These are phyloP conservation scores for Myrmecobius fasciatus DNA, from an alignment of 2,113 vertebrate genomes.

Conservation along the genomic window DNA sequence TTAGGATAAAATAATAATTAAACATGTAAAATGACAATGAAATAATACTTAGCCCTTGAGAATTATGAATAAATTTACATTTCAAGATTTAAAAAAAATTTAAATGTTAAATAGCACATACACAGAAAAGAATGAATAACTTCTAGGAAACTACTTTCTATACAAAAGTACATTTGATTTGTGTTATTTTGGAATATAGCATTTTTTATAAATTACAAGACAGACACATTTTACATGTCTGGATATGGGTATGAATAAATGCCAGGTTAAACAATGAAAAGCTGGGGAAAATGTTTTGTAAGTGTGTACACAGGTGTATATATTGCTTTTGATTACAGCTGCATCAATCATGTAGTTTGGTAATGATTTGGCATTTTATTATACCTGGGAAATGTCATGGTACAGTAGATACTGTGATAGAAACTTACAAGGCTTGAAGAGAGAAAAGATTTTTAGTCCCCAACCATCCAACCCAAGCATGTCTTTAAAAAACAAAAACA, in stretches of 20 bases:
- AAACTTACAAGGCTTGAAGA: constrained; percentile 70
- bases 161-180: constrained; percentile 44
- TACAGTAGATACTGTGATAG: constrained; percentile 69
- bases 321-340: constrained; percentile 74
- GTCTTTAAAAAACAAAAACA: constrained; percentile 24
- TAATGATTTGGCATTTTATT: constrained; percentile 77
- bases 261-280: constrained; percentile 28
- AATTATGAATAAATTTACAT: neutral
- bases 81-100: too few species aligned
- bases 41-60: neutral
- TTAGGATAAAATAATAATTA: neutral
- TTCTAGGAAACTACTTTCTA: constrained; percentile 59
- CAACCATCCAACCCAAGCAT: constrained; percentile 9
- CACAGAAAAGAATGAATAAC: constrained; percentile 39
- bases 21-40: neutral
- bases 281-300: constrained; percentile 72
- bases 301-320: constrained; percentile 65
- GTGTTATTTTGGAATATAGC: constrained; percentile 44
- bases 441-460: constrained; percentile 59
- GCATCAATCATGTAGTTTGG: constrained; percentile 77
- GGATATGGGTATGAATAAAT: constrained; percentile 75
- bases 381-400: constrained; percentile 76
- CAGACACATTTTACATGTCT: constrained; percentile 74
- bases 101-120: too few species aligned
- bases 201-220: constrained; percentile 58